Evolutionary conservation across 2,888 invertebrate genomes (phyloP).

Genomic region (Lasioglossum marginatum): DNA sequence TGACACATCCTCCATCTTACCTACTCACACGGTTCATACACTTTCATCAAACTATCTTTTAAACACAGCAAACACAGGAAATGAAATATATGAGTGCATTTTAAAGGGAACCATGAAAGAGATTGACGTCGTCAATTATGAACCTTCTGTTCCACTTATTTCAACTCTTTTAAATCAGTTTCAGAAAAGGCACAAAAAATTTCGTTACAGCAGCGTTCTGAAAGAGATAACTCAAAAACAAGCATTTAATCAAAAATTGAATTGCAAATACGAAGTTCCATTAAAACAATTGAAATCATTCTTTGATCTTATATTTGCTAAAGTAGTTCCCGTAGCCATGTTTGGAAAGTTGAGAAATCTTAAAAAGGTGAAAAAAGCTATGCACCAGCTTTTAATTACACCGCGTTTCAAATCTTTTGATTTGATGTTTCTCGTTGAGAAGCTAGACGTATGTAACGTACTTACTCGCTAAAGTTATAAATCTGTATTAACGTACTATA

Average conservation of each 20-base stretch:
- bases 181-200: slow-evolving; percentile 17
- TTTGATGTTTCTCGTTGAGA: slow-evolving; percentile 25
- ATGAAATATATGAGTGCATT: slow-evolving; percentile 35
- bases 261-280: not conserved
- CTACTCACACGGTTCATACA: not conserved
- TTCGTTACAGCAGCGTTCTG: slow-evolving; percentile 28
- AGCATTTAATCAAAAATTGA: not conserved
- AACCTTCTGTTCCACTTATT: slow-evolving; percentile 10
- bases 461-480: not conserved
- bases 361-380: slow-evolving; percentile 19
- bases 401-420: slow-evolving; percentile 8
- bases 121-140: slow-evolving; percentile 8
- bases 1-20: slow-evolving; percentile 7
- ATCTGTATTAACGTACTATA: not conserved
- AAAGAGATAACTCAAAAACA: slow-evolving; percentile 1
- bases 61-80: slow-evolving; percentile 11
- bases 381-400: not conserved
- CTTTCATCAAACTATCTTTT: not conserved
- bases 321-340: slow-evolving; percentile 32
- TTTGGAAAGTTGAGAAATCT: slow-evolving; percentile 39
- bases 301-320: slow-evolving; percentile 35
- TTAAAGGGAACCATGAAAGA: not conserved
- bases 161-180: slow-evolving; percentile 27
- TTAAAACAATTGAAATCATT: slow-evolving; percentile 9
- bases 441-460: slow-evolving; percentile 40